Evolutionary conservation across 1,140 invertebrate species (phyloP).

Genomic region (Heliconius nattereri): DNA sequence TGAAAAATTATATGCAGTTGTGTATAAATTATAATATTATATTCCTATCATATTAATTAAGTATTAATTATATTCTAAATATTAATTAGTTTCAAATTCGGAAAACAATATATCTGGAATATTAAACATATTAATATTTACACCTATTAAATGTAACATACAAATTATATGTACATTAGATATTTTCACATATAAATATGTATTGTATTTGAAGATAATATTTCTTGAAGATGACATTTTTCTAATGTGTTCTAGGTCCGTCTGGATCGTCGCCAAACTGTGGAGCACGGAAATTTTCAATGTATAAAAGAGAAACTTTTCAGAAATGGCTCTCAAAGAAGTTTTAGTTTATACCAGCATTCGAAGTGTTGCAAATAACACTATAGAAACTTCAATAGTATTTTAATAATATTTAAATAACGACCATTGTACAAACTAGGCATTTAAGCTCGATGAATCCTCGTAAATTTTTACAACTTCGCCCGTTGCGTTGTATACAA

Average conservation of each 20-base stretch:
- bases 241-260: slow-evolving; percentile 10
- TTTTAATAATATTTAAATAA: slow-evolving; percentile 28
- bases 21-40: too few relatives aligned
- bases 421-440: slow-evolving; percentile 17
- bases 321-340: slow-evolving; percentile 18
- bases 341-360: slow-evolving; percentile 18
- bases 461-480: slow-evolving; percentile 32
- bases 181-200: background rate
- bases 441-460: slow-evolving; percentile 25
- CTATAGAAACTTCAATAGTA: slow-evolving; percentile 20
- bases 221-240: slow-evolving; percentile 13
- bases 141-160: too few relatives aligned
- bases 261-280: slow-evolving; percentile 13
- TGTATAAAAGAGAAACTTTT: slow-evolving; percentile 20
- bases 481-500: slow-evolving; percentile 27
- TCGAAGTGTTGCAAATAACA: slow-evolving; percentile 16
- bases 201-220: slow-evolving; percentile 1
- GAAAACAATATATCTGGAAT: too few relatives aligned
- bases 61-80: too few relatives aligned
- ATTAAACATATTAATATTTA: background rate
- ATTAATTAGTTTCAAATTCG: too few relatives aligned
- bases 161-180: background rate
- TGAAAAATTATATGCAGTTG: too few relatives aligned
- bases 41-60: too few relatives aligned
- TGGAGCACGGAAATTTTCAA: slow-evolving; percentile 18